A percentile compares a stretch with the other conserved stretches of the same genome.
phyloP scores from a whole-genome alignment of 2,888 invertebrate genomes.

The Acrobasis consociella region DNA sequence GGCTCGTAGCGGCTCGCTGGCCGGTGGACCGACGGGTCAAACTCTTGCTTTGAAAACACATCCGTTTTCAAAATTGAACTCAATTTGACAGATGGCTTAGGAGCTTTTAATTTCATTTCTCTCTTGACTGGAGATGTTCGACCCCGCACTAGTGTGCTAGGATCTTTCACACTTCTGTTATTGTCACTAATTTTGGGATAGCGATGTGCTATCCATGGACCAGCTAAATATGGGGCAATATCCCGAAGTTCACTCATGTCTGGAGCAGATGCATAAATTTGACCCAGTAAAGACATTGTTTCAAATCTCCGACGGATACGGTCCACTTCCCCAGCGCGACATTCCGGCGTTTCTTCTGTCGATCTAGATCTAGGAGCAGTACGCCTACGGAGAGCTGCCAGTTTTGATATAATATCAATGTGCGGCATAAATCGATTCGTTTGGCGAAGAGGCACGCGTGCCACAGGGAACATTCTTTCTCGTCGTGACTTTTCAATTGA shows the following conservation, averaged over 20 bases:
- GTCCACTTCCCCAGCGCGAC: constrained; percentile 87
- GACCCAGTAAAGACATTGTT: constrained; percentile 86
- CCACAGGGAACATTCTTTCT: constrained; percentile 84
- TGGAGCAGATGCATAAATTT: constrained; percentile 91
- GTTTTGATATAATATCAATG: constrained; percentile 94
- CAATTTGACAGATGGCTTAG: constrained; percentile 71
- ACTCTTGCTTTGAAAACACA: constrained; percentile 85
- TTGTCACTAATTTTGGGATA: constrained; percentile 88
- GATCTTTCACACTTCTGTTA: constrained; percentile 83
- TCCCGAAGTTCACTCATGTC: constrained; percentile 89
- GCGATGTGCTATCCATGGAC: constrained; percentile 91
- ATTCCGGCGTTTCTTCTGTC: constrained; percentile 74
- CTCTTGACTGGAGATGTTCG: constrained; percentile 66
- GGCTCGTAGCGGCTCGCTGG: constrained; percentile 91
- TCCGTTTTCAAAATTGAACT: constrained; percentile 75
- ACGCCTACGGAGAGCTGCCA: constrained; percentile 85
- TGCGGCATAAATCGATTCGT: constrained; percentile 93
- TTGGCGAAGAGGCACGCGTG: constrained; percentile 83
- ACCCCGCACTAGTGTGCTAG: constrained; percentile 53
- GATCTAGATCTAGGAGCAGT: constrained; percentile 75
- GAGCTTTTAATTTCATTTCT: constrained; percentile 62
- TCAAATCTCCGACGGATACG: constrained; percentile 89
- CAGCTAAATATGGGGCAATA: constrained; percentile 90
- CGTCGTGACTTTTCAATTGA: constrained; percentile 70
- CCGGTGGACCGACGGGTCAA: constrained; percentile 89